Evolutionary conservation across 2,113 vertebrate genomes (phyloP).

Genomic region (Athene noctua): DNA sequence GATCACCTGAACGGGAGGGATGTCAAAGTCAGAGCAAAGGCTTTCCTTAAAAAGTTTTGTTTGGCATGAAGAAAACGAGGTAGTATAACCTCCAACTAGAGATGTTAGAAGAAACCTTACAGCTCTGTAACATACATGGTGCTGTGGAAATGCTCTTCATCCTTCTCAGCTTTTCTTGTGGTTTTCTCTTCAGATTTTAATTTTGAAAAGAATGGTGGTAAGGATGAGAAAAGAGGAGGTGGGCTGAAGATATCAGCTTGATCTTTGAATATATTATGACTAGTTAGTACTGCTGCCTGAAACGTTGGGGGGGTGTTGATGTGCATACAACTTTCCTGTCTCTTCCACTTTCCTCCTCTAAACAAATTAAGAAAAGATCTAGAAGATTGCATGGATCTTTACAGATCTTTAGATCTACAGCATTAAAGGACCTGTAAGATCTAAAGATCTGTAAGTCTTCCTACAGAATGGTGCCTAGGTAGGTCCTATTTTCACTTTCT

Average conservation of each 20-base stretch:
- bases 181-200: constrained; percentile 51
- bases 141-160: constrained; percentile 5
- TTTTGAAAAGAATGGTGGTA: constrained; percentile 51
- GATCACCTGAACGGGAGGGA: background rate
- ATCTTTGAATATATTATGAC: constrained; percentile 53
- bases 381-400: background rate
- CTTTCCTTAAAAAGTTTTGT: background rate
- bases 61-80: background rate
- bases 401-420: background rate
- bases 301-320: background rate
- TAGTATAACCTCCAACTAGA: background rate
- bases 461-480: background rate
- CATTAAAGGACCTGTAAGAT: background rate
- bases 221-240: constrained; percentile 56
- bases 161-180: constrained; percentile 44
- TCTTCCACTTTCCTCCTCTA: constrained; percentile 1
- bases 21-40: background rate
- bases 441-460: background rate
- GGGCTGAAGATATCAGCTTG: constrained; percentile 55
- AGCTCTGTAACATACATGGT: background rate
- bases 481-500: background rate
- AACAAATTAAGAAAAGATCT: constrained; percentile 10
- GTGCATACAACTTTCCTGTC: background rate
- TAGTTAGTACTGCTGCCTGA: constrained; percentile 46
- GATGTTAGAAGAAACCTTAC: background rate